Percentiles rank a stretch among this genome's conserved stretches.
phyloP scores from a whole-genome alignment of 2,113 vertebrate species.

The Dunckerocampus dactyliophorus region DNA sequence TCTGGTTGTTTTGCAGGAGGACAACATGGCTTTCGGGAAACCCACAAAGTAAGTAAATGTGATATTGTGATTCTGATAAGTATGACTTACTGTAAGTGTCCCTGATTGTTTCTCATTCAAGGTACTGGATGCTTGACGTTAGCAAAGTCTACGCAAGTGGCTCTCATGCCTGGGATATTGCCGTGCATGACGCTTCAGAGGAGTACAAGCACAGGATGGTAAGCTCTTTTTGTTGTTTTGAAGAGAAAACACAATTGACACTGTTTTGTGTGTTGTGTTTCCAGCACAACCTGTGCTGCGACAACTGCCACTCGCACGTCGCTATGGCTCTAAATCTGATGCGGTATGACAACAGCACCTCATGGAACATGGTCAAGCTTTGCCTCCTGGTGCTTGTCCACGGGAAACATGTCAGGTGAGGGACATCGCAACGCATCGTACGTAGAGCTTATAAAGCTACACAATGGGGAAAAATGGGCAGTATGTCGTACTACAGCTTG shows the following conservation, averaged over 20 bases:
- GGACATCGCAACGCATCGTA: too few relatives aligned
- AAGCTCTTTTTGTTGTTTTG: conserved; percentile 6
- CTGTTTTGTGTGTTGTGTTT: conserved; percentile 1
- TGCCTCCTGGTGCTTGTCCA: conserved; percentile 86
- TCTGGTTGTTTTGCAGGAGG: conserved; percentile 76
- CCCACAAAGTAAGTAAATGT: conserved; percentile 88
- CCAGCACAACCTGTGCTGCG: conserved; percentile 97
- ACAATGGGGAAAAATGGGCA: too few relatives aligned
- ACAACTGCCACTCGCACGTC: conserved; percentile 97
- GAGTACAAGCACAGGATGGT: conserved; percentile 98
- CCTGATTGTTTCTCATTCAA: conserved; percentile 35
- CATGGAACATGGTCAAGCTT: conserved; percentile 97
- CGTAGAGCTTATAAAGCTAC: neutral
- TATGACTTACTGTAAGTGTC: neutral
- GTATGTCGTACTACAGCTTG: too few relatives aligned
- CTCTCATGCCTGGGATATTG: conserved; percentile 88
- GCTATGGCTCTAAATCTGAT: conserved; percentile 96
- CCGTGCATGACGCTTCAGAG: conserved; percentile 90
- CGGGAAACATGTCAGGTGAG: conserved; percentile 89
- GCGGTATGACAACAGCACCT: conserved; percentile 90
- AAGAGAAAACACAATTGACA: neutral
- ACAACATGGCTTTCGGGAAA: conserved; percentile 98
- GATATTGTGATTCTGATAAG: neutral
- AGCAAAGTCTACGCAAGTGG: conserved; percentile 79
- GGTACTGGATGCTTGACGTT: conserved; percentile 95